Conservation (phyloP, 2,797 vertebrate genomes). For the Distichodus sexfasciatus region DNA sequence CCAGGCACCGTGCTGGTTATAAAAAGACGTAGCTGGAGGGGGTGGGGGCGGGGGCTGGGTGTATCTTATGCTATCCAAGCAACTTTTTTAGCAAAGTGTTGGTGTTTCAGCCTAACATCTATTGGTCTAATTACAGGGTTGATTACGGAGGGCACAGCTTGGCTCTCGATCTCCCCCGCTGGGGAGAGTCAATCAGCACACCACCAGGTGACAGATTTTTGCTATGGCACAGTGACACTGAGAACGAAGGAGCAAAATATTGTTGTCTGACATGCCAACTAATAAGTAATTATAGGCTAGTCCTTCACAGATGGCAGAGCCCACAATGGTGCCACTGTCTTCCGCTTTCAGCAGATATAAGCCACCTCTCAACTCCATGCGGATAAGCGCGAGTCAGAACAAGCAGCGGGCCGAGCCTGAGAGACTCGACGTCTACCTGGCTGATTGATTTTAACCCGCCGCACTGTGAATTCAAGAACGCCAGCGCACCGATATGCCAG, state of each 20-base stretch:
- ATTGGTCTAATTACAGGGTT: constrained; percentile 37
- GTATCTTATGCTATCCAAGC: background rate
- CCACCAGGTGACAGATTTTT: constrained; percentile 52
- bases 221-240: constrained; percentile 39
- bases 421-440: constrained; percentile 23
- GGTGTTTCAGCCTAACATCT: constrained; percentile 19
- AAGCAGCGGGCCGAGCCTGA: constrained; percentile 20
- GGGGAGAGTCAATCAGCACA: constrained; percentile 35
- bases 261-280: constrained; percentile 51
- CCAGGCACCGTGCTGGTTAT: background rate
- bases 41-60: too few species aligned
- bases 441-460: constrained; percentile 36
- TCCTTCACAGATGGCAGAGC: constrained; percentile 49
- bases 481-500: background rate
- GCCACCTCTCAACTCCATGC: constrained; percentile 24
- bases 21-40: background rate
- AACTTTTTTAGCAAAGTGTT: background rate
- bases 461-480: constrained; percentile 23
- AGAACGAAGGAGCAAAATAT: constrained; percentile 45
- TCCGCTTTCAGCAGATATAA: constrained; percentile 46
- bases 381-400: constrained; percentile 27
- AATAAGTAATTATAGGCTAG: constrained; percentile 52
- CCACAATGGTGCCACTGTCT: constrained; percentile 42
- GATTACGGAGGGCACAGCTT: constrained; percentile 41
- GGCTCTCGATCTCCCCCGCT: constrained; percentile 40